Conservation (phyloP, 2,797 vertebrate species). For the Cygnus olor region DNA sequence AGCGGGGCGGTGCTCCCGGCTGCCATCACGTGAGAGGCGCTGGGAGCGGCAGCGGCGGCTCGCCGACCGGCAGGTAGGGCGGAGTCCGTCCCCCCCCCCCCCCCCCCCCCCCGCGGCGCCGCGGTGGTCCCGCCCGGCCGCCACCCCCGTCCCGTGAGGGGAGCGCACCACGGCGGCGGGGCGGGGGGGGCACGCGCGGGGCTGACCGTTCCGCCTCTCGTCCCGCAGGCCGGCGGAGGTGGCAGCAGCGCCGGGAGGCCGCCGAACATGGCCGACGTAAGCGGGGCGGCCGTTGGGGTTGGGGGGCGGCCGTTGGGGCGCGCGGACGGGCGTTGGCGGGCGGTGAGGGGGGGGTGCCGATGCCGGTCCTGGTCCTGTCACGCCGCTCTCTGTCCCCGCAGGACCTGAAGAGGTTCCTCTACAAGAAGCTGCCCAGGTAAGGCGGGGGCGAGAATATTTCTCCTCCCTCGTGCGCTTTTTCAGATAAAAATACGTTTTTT, state of each 20-base stretch:
- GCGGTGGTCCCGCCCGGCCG: too few species aligned
- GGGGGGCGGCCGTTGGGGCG: neutral
- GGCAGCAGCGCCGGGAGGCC: neutral
- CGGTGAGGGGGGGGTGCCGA: neutral
- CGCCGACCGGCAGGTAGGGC: too few species aligned
- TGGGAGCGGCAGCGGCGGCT: too few species aligned
- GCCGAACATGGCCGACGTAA: slow-evolving; percentile 9
- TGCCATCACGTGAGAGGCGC: too few species aligned
- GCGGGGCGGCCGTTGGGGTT: neutral
- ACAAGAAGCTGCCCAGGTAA: slow-evolving; percentile 94
- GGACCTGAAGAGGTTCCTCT: slow-evolving; percentile 93
- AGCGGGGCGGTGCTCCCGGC: too few species aligned
- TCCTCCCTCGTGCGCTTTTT: neutral
- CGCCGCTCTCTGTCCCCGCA: slow-evolving; percentile 58
- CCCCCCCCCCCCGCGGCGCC: too few species aligned
- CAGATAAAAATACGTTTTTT: neutral
- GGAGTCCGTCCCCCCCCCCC: too few species aligned
- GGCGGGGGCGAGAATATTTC: neutral
- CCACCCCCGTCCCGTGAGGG: too few species aligned
- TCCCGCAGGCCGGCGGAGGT: slow-evolving; percentile 18
- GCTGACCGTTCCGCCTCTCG: neutral
- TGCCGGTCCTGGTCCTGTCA: neutral
- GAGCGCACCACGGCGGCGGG: neutral
- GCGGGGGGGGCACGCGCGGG: too few species aligned
- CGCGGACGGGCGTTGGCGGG: neutral